Base-by-base conservation (phyloP, 2,888 invertebrate species). In the Cremastinae sp. region DNA sequence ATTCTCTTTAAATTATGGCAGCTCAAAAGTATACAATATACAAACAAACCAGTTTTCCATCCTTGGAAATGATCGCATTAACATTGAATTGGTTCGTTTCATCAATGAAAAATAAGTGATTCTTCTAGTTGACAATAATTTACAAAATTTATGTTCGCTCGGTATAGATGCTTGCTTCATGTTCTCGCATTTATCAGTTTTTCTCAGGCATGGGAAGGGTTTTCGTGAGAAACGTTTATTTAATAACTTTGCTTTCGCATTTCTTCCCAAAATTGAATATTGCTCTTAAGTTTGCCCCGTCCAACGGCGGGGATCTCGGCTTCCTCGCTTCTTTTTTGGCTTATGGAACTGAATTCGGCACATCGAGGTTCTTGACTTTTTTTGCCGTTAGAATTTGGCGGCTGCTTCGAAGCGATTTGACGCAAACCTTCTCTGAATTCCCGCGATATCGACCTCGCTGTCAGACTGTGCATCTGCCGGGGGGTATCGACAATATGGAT, bases 371-470 rank as follows among this genome's bases (percentile, higher is more conserved):
- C 81, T 12, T 75, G 68, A 55, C 73, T 45, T 20, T 82, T 80
- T 8, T 84, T 83, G 41, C 81, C 28, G 28, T 5, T 74, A 56
- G 83, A 80, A 2, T 79, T 81, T 0, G 84, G 79, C n/a, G 78
- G 69, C 2, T 84, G 74, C 74, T 86, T 87, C 41, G 79, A 83
- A 4, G 87, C 82, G 39, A 86, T 86, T 78, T 87, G 86, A 35
- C 87, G 84, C 45, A 95, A 90, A 65, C 93, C 94, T 80, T 95
- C 94, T 53, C 95, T 91, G 84, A 95, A 94, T 89, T 95, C 93
- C 82, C 92, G 93, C 2, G 95, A 94, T 73, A 96, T 92, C 84
- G 95, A 95, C 80, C 96, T 92, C 5, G 95, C 96, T 39, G 96
- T 96, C 78, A 96, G 90, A 88, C 96, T 96, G 90, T 95, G 95